Conservation (phyloP, 2,113 vertebrate genomes). For the Symphodus melops region DNA sequence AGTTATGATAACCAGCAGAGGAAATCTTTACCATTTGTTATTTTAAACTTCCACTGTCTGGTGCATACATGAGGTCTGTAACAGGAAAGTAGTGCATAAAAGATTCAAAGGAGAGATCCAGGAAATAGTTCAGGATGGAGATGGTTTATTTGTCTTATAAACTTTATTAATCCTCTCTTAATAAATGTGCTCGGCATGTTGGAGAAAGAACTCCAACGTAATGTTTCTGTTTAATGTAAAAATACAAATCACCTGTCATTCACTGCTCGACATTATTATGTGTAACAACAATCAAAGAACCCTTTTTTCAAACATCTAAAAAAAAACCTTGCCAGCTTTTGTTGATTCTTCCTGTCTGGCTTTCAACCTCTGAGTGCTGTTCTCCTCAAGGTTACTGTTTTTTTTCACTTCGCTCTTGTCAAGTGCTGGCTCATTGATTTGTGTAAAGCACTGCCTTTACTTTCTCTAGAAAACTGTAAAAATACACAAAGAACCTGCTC, state of each 20-base stretch:
- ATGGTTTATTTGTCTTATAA: slow-evolving; percentile 4
- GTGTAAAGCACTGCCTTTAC: neutral
- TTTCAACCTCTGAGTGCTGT: neutral
- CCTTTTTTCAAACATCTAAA: neutral
- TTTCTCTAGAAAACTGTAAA: too few relatives aligned
- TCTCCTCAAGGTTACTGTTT: too few relatives aligned
- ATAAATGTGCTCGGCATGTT: too few relatives aligned
- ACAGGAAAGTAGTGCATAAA: neutral
- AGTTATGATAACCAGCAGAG: neutral
- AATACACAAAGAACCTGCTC: too few relatives aligned
- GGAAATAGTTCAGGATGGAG: neutral
- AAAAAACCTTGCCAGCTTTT: neutral
- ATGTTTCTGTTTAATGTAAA: neutral
- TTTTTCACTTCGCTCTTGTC: too few relatives aligned
- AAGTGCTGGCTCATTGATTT: neutral
- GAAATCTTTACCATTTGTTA: slow-evolving; percentile 8
- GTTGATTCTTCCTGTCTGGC: neutral
- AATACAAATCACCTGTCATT: neutral
- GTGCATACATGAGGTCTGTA: neutral
- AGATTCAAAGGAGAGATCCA: neutral
- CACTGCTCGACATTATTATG: neutral
- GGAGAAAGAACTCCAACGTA: neutral
- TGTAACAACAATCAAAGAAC: neutral
- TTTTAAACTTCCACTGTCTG: slow-evolving; percentile 24
- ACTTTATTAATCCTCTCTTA: neutral